Evolutionary conservation across 2,797 vertebrate genomes (phyloP).

Genomic region (Rhinella marina): DNA sequence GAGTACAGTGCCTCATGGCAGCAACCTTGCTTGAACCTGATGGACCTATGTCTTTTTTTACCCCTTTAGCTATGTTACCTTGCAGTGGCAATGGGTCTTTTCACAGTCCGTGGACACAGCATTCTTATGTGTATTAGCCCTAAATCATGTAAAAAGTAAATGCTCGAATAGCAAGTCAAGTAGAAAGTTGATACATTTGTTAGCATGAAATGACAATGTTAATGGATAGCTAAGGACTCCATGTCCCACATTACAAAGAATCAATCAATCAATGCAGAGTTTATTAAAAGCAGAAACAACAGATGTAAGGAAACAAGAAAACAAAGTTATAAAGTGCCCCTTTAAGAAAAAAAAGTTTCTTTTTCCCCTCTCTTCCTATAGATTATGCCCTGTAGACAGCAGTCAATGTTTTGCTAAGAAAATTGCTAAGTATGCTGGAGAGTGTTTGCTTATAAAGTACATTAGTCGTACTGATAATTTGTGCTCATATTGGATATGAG

Average conservation of each 20-base stretch:
- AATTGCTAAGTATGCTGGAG: constrained; percentile 20
- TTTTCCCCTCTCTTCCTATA: constrained; percentile 3
- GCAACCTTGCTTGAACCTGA: no score
- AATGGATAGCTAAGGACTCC: background rate
- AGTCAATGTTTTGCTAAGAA: constrained; percentile 47
- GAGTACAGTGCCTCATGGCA: background rate
- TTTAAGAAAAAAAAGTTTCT: background rate
- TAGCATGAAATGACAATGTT: background rate
- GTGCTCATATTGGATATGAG: constrained; percentile 34
- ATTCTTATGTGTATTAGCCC: background rate
- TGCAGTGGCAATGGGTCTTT: background rate
- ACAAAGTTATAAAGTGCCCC: background rate
- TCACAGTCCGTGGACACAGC: background rate
- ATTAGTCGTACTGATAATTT: constrained; percentile 45
- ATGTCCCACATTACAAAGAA: background rate
- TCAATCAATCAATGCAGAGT: background rate
- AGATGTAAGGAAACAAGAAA: background rate
- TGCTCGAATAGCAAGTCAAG: background rate
- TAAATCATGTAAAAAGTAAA: background rate
- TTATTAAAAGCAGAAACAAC: background rate
- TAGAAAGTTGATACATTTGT: background rate
- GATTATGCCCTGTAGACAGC: constrained; percentile 24
- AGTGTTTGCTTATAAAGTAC: constrained; percentile 35
- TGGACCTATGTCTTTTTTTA: no score
- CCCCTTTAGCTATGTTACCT: no score